Base-by-base conservation (phyloP, 2,113 vertebrate genomes). In the Girardinichthys multiradiatus region DNA sequence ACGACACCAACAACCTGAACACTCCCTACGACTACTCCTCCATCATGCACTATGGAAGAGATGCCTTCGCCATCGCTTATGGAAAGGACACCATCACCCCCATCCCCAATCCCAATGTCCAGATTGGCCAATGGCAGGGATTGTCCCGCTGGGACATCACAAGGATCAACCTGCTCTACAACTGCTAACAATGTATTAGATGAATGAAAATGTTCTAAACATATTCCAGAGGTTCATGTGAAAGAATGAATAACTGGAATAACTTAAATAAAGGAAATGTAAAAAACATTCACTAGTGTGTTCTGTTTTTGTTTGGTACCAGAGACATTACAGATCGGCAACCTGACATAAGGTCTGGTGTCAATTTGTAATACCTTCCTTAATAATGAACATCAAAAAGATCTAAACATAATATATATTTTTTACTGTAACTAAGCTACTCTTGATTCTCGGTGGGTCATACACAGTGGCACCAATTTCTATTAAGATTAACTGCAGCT, bases 11-110 rank as follows among this genome's bases (percentile, higher is more conserved):
- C 71, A 73, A 73, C 61, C 33, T 65, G 42, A 64, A 64, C 71
- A 65, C 70, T 11, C 70, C 60, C 45, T 64, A 64, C 6, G 76
- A 86, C 71, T 87, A 82, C 68, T 51, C 33, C 72, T 82, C 83
- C 83, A 75, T 86, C 62, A 77, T 51, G 85, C 78, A 87, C 79
- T 84, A 79, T 21, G 74, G 71, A 64, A 84, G 6, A 89, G 76
- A 74, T 14, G 79, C 80, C 57, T 87, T 87, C 68, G 42, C 61
- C 13, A 35, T 77, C n/a, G n/a, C 8, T 13, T 35, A 33, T 27
- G 63, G 57, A 35, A 4, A 0, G 45, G 68, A 84, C 8, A 28
- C 60, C 68, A 85, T 89, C 73, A 80, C 62, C 70, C 80, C 76
- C 51, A 79, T 81, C 68, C 74, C 72, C 2, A 10, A 88, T 58